Conservation (phyloP, 37 sponge, comb jelly and placozoan species). For the Corticium candelabrum region DNA sequence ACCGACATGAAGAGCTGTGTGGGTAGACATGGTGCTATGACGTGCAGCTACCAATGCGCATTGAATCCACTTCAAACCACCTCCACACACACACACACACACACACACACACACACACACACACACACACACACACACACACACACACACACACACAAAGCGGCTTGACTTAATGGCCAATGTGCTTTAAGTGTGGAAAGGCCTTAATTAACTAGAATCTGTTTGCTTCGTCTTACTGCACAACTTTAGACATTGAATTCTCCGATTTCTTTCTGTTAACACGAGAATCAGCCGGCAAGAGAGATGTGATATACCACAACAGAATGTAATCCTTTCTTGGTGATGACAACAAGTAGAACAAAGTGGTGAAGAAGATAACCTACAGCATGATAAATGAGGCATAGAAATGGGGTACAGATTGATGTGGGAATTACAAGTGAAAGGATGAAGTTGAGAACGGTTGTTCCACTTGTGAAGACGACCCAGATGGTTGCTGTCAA, state of each 20-base stretch:
- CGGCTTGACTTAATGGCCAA: too few species aligned
- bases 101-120: too few species aligned
- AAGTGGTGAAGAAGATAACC: slow-evolving; percentile 88
- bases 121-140: too few species aligned
- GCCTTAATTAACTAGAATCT: too few species aligned
- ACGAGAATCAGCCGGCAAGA: slow-evolving; percentile 27
- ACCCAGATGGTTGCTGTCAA: slow-evolving; percentile 2
- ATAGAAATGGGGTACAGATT: neutral
- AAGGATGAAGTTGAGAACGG: neutral
- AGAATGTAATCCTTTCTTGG: slow-evolving; percentile 72
- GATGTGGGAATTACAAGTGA: neutral
- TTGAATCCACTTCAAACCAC: too few species aligned
- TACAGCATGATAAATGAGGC: slow-evolving; percentile 6
- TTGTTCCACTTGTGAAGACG: slow-evolving; percentile 2
- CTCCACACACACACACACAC: too few species aligned
- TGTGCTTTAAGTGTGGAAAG: too few species aligned
- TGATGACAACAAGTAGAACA: slow-evolving; percentile 76
- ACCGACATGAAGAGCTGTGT: too few species aligned
- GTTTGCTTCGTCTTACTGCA: neutral
- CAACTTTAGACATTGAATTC: slow-evolving; percentile 10
- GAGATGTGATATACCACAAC: slow-evolving; percentile 37
- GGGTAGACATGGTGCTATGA: too few species aligned
- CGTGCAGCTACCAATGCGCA: too few species aligned
- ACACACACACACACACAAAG: too few species aligned
- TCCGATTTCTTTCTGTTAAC: neutral